Conservation (phyloP, 2,888 invertebrate genomes). For the Idaea straminata region DNA sequence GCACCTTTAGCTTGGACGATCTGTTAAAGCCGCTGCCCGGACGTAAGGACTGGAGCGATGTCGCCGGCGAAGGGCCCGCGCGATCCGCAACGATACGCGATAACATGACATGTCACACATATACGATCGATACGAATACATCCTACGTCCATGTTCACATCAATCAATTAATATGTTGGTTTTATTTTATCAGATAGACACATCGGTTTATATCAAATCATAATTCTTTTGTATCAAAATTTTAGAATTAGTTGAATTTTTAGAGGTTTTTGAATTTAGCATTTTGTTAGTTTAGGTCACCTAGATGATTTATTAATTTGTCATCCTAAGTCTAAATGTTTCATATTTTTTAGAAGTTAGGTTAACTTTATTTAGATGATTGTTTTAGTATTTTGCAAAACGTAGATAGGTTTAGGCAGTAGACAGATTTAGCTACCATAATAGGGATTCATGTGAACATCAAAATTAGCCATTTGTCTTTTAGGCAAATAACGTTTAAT, state of each 20-base stretch:
- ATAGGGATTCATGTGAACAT: constrained; percentile 6
- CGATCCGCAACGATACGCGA: constrained; percentile 54
- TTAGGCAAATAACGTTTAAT: constrained; percentile 6
- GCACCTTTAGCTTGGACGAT: constrained; percentile 94
- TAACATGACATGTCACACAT: constrained; percentile 13
- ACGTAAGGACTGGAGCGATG: constrained; percentile 84
- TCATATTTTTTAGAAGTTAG: neutral
- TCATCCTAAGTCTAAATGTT: neutral
- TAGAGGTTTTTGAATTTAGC: neutral
- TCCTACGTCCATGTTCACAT: neutral
- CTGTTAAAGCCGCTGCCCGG: constrained; percentile 90
- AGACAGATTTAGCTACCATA: neutral
- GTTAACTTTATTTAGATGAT: neutral
- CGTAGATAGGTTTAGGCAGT: neutral
- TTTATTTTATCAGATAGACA: neutral
- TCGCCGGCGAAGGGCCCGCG: constrained; percentile 56
- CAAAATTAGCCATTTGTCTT: constrained; percentile 16
- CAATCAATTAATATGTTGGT: neutral
- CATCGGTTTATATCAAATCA: neutral
- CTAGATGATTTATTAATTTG: neutral
- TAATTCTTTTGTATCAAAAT: neutral
- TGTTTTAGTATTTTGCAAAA: neutral
- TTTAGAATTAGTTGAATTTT: neutral
- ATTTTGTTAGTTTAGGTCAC: neutral
- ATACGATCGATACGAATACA: constrained; percentile 2